Percentiles rank a stretch among this genome's conserved stretches.
Conservation (phyloP, 1,140 invertebrate species). For the Ylistrum balloti region DNA sequence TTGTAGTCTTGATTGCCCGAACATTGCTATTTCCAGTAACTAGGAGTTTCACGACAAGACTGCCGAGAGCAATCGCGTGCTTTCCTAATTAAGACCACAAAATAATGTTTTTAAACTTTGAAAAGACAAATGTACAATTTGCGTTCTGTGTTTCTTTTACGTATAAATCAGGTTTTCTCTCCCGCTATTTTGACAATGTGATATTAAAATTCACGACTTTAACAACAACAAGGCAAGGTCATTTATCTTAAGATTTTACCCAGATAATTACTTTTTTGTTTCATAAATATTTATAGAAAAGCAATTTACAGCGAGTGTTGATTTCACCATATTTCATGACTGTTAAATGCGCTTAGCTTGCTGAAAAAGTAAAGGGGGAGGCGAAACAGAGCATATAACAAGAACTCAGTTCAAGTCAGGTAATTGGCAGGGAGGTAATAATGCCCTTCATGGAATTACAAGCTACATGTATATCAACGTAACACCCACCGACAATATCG, state of each 20-base stretch:
- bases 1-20: background rate
- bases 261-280: background rate
- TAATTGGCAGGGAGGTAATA: too few relatives aligned
- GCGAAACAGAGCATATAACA: too few relatives aligned
- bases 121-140: background rate
- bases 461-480: background rate
- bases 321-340: background rate
- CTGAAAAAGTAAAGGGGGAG: too few relatives aligned
- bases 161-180: background rate
- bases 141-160: background rate
- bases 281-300: background rate
- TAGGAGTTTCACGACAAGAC: background rate
- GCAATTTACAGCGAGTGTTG: background rate
- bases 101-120: background rate
- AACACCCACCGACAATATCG: too few relatives aligned
- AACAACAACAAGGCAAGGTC: background rate
- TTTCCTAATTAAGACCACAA: background rate
- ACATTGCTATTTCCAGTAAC: background rate
- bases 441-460: too few relatives aligned
- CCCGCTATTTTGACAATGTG: background rate
- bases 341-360: background rate
- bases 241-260: background rate
- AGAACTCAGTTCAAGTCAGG: too few relatives aligned
- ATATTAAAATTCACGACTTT: background rate
- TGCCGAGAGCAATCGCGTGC: background rate